These are phyloP conservation scores for Pocillopora damicornis DNA, from an alignment of 64 coral and sea anemone genomes.

Conservation along the genomic window DNA sequence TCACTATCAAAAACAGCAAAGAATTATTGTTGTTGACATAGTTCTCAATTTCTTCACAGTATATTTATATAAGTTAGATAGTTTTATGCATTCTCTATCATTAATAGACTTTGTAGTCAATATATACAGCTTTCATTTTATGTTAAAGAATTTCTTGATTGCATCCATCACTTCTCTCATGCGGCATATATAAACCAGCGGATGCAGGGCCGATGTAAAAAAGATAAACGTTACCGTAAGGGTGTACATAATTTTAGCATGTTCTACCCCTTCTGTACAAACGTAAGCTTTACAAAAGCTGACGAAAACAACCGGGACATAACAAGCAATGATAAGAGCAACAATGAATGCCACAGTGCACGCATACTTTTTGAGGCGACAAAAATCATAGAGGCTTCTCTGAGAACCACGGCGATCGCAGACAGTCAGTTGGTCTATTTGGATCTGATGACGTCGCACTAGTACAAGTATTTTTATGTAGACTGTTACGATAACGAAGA, in stretches of 20 bases:
- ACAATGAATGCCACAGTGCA: slow-evolving; percentile 5
- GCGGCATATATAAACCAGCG: slow-evolving; percentile 6
- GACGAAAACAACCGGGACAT: slow-evolving; percentile 3
- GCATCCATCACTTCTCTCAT: slow-evolving; percentile 1
- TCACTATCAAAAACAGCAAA: no score
- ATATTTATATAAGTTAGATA: no score
- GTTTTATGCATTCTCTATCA: background rate
- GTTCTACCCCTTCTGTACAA: slow-evolving; percentile 14
- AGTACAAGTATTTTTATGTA: slow-evolving; percentile 25
- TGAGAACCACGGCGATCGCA: background rate
- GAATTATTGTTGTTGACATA: no score
- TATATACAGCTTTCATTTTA: background rate
- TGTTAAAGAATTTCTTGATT: slow-evolving; percentile 4
- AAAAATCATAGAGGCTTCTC: background rate
- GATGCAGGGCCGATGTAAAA: slow-evolving; percentile 18
- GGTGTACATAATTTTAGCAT: slow-evolving; percentile 29
- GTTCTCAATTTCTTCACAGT: no score
- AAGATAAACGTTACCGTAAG: slow-evolving; percentile 19
- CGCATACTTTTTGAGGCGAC: slow-evolving; percentile 14
- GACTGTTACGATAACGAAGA: background rate
- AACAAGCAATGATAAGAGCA: slow-evolving; percentile 2
- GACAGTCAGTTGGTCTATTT: background rate
- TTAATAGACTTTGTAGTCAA: background rate
- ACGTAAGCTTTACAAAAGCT: slow-evolving; percentile 29
- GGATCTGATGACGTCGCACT: slow-evolving; percentile 16